Conservation (phyloP, 2,888 invertebrate genomes). For the Chymomyza caudatula region DNA sequence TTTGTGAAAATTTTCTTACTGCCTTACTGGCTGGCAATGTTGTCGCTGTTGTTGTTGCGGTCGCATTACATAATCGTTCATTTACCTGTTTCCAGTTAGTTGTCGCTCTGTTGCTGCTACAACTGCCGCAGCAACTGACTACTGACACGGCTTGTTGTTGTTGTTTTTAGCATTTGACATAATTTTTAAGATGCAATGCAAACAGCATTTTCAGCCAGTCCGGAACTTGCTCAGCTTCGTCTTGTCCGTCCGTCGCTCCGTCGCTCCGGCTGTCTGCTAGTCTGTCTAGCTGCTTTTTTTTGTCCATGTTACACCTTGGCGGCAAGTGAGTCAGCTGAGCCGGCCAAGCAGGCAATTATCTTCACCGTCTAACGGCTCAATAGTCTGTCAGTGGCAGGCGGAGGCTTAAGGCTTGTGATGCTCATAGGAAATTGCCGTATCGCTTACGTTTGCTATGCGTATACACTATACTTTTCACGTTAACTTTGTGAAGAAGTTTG, state of each 20-base stretch:
- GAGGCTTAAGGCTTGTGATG: background rate
- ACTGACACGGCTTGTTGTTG: slow-evolving; percentile 11
- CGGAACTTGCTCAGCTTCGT: slow-evolving; percentile 21
- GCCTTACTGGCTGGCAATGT: slow-evolving; percentile 24
- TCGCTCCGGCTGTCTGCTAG: background rate
- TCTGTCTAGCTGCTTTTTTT: background rate
- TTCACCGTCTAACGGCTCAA: background rate
- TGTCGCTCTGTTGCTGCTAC: slow-evolving; percentile 18
- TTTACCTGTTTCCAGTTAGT: slow-evolving; percentile 64
- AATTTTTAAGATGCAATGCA: slow-evolving; percentile 59
- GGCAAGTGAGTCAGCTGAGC: background rate
- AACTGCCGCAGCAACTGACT: background rate
- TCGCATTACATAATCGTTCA: slow-evolving; percentile 63
- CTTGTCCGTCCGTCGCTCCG: background rate
- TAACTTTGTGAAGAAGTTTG: too few species aligned
- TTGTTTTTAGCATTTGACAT: slow-evolving; percentile 61
- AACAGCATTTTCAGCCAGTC: slow-evolving; percentile 32
- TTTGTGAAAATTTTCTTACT: slow-evolving; percentile 26
- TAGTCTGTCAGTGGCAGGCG: background rate
- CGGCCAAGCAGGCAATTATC: background rate
- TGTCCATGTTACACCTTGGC: background rate
- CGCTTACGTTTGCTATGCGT: too few species aligned
- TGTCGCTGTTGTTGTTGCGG: slow-evolving; percentile 33
- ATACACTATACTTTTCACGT: too few species aligned
- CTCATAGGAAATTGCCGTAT: too few species aligned